Base-by-base conservation (phyloP, 2,797 vertebrate genomes). In the Lycodopsis pacificus region DNA sequence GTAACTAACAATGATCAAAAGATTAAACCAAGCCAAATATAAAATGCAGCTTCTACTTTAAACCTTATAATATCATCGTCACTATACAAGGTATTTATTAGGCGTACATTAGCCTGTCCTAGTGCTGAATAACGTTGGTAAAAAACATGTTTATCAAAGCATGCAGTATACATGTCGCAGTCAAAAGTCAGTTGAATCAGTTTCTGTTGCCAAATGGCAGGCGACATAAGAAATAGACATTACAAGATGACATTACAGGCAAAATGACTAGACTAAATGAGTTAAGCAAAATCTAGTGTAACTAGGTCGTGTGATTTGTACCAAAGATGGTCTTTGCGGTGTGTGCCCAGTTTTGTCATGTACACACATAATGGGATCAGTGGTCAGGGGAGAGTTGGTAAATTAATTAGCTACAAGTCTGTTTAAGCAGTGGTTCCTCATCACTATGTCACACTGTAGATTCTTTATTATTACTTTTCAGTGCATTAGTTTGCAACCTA, bases 11-110 rank as follows among this genome's bases (percentile, higher is more conserved):
- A 70, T 25, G 30, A 56, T 59, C 2, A 54, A 57, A 67, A 36
- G 3, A 67, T 72, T 8, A 66, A 46, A 79, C n/a, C 6, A 80
- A 61, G 38, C 13, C 5, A 49, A 62, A 40, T 38, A 59, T 63
- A 72, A 7, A 62, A 79, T 71, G 58, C 48, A 79, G 61, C 36
- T 62, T 56, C 3, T 70, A 30, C 22, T 59, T 58, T 25, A 63
- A 22, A 8, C 30, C 59, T 13, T 22, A 73, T 25, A 20, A 19
- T 44, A 5, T 62, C 38, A 69, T 22, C 15, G 9, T 65, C 7
- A 42, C 8, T 38, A 49, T 42, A 6, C 34, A 46, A 46, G 57
- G 1, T 59, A 22, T 34, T 22, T 7, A 71, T 49, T 53, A 48
- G 7, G 25, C 13, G 59, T 46, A 42, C 13, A 76, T 76, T 54